Conservation (phyloP, 2,797 vertebrate genomes). For the Cirrhinus mrigala region DNA sequence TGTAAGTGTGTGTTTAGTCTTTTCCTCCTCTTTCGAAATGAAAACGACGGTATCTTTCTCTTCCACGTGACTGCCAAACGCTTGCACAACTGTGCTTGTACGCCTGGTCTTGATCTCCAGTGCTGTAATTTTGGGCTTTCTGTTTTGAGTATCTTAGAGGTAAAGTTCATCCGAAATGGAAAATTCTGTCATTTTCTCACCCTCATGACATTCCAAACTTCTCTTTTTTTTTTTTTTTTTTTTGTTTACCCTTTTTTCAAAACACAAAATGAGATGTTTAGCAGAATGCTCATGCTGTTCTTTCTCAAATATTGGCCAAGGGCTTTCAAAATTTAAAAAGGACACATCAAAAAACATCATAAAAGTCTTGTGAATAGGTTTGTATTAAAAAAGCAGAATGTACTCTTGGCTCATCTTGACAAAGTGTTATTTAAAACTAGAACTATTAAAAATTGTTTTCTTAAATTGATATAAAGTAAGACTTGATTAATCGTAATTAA, state of each 20-base stretch:
- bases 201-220: neutral
- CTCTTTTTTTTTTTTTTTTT: too few species aligned
- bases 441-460: neutral
- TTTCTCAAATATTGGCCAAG: neutral
- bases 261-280: neutral
- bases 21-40: slow-evolving; percentile 32
- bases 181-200: neutral
- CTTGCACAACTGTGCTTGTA: slow-evolving; percentile 69
- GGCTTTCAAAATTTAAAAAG: neutral
- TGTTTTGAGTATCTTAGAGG: slow-evolving; percentile 55
- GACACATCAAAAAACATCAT: neutral
- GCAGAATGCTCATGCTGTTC: neutral
- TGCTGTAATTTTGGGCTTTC: slow-evolving; percentile 65
- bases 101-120: slow-evolving; percentile 54
- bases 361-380: neutral
- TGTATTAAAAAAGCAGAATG: neutral
- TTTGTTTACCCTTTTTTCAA: neutral
- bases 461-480: neutral
- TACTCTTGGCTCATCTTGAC: neutral
- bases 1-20: slow-evolving; percentile 25
- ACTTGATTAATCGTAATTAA: neutral
- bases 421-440: neutral
- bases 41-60: slow-evolving; percentile 48
- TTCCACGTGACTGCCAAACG: slow-evolving; percentile 69
- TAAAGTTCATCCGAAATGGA: neutral